These are phyloP conservation scores for Tetranychus piercei DNA, from an alignment of 2,888 invertebrate genomes.

Conservation along the genomic window DNA sequence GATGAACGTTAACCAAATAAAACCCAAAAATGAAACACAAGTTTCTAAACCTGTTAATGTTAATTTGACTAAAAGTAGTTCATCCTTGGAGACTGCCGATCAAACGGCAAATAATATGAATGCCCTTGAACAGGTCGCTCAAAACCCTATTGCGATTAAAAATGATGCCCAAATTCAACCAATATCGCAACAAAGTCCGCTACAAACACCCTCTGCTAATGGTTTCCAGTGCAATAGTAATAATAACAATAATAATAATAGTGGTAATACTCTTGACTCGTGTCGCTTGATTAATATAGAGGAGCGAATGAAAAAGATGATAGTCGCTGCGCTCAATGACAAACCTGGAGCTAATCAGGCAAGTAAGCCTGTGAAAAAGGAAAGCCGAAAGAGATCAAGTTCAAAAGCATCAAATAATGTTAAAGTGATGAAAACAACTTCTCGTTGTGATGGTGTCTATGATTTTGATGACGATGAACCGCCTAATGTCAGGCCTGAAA, in stretches of 20 bases:
- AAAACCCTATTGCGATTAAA: background rate
- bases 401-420: background rate
- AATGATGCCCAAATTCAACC: background rate
- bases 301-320: constrained; percentile 8
- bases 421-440: background rate
- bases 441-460: background rate
- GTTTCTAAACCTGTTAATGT: background rate
- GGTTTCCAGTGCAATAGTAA: background rate
- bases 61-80: too few relatives aligned
- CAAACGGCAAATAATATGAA: background rate
- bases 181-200: background rate
- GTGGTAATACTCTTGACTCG: background rate
- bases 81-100: background rate
- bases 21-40: background rate
- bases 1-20: background rate
- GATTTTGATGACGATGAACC: constrained; percentile 6
- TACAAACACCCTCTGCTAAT: background rate
- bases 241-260: background rate
- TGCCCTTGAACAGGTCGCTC: background rate
- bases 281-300: background rate
- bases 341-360: too few relatives aligned
- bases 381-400: constrained; percentile 7
- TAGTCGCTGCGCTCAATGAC: constrained; percentile 27
- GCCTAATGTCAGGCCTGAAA: background rate
- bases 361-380: constrained; percentile 15